Percentiles rank a stretch among this genome's conserved stretches.
Conservation (phyloP, 2,113 vertebrate species). For the Ictalurus furcatus region DNA sequence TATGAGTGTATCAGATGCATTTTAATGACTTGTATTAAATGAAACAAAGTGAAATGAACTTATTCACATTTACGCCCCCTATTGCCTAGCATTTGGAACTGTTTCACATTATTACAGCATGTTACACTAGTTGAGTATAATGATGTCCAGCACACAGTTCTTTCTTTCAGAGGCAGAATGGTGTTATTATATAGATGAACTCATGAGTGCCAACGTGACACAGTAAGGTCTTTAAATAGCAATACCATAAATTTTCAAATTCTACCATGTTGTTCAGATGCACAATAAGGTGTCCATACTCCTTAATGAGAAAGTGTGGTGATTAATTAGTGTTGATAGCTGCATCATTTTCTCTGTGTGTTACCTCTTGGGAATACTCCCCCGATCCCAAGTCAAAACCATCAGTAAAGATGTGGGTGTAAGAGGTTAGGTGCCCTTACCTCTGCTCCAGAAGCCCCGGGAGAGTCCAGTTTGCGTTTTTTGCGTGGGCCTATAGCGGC, state of each 20-base stretch:
- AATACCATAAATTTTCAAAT: neutral
- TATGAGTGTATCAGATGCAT: neutral
- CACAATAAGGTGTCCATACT: neutral
- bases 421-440: slow-evolving; percentile 49
- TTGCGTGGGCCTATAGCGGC: slow-evolving; percentile 79
- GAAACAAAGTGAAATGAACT: neutral
- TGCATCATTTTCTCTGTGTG: neutral
- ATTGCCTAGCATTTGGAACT: neutral
- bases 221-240: neutral
- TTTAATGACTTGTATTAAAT: neutral
- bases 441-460: slow-evolving; percentile 71
- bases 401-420: neutral
- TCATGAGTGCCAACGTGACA: neutral
- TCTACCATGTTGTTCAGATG: neutral
- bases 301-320: neutral
- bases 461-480: slow-evolving; percentile 74
- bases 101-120: neutral
- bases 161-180: neutral
- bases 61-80: neutral
- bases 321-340: neutral
- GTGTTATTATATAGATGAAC: neutral
- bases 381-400: neutral
- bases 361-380: neutral
- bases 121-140: neutral
- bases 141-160: neutral